Evolutionary conservation across 2,888 invertebrate genomes (phyloP).

Genomic region (Mesorhabditis belari): DNA sequence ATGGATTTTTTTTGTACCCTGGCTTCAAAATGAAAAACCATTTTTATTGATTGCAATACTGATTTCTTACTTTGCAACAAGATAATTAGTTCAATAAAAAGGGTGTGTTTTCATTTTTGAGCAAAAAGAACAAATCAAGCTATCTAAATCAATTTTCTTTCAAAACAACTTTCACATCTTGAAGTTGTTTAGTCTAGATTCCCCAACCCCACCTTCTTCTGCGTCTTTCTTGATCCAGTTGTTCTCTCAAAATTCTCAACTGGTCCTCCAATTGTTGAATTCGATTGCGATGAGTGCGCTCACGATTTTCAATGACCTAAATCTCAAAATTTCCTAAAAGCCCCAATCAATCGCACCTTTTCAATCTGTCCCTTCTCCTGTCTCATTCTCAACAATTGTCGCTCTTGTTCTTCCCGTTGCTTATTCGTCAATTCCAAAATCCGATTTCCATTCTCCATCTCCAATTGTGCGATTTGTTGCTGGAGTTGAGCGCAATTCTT

Average conservation of each 20-base stretch:
- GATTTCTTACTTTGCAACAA: too few relatives aligned
- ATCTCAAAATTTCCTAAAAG: neutral
- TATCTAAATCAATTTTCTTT: neutral
- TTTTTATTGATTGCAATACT: too few relatives aligned
- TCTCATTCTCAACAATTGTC: conserved; percentile 44
- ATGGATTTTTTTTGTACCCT: too few relatives aligned
- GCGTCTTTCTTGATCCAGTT: conserved; percentile 46
- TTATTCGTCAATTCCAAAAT: conserved; percentile 50
- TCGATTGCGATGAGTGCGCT: conserved; percentile 43
- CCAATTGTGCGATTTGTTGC: conserved; percentile 51
- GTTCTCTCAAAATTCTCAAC: conserved; percentile 44
- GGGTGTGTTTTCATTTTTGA: too few relatives aligned
- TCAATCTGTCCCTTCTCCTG: conserved; percentile 46
- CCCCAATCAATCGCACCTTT: neutral
- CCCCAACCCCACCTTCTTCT: conserved; percentile 15
- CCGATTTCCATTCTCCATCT: conserved; percentile 52
- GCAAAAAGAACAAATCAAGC: too few relatives aligned
- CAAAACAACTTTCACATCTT: neutral
- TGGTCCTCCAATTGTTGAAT: conserved; percentile 50
- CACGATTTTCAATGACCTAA: conserved; percentile 47
- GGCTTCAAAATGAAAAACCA: too few relatives aligned
- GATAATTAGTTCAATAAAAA: too few relatives aligned
- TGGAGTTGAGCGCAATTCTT: conserved; percentile 52
- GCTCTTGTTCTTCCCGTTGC: conserved; percentile 51
- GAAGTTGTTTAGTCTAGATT: neutral